phyloP scores from a whole-genome alignment of 2,113 vertebrate species.

The Ptilorrhoa leucosticta region DNA sequence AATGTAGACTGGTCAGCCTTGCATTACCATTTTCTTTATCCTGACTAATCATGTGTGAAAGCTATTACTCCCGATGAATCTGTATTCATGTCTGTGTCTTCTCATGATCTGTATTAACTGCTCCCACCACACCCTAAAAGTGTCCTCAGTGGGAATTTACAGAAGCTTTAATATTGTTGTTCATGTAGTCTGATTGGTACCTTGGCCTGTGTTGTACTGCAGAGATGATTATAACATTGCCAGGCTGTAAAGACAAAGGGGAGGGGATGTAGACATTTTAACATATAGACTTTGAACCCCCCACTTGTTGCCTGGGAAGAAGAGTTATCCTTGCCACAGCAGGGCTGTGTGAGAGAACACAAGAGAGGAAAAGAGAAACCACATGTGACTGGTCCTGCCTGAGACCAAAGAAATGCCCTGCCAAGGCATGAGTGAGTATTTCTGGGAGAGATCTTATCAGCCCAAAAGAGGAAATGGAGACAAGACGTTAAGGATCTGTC shows the following conservation, averaged over 20 bases:
- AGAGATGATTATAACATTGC: background rate
- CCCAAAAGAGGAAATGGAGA: background rate
- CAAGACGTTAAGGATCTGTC: background rate
- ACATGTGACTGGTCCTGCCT: background rate
- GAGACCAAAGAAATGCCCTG: background rate
- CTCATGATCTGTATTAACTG: background rate
- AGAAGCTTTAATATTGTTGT: background rate
- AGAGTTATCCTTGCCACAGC: background rate
- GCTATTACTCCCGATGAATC: background rate
- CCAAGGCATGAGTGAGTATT: background rate
- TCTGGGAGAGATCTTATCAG: background rate
- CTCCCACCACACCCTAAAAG: background rate
- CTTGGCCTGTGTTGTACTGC: background rate
- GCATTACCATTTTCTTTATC: background rate
- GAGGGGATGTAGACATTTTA: background rate
- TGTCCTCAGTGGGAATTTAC: background rate
- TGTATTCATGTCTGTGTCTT: background rate
- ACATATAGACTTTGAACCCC: background rate
- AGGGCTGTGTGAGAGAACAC: fast-evolving
- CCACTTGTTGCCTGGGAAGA: background rate
- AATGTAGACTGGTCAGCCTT: background rate
- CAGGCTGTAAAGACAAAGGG: background rate
- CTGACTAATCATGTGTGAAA: background rate
- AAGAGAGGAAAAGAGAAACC: background rate
- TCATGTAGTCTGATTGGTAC: background rate